Conservation (phyloP, 2,797 vertebrate species). For the Microctenopoma lineatum region DNA sequence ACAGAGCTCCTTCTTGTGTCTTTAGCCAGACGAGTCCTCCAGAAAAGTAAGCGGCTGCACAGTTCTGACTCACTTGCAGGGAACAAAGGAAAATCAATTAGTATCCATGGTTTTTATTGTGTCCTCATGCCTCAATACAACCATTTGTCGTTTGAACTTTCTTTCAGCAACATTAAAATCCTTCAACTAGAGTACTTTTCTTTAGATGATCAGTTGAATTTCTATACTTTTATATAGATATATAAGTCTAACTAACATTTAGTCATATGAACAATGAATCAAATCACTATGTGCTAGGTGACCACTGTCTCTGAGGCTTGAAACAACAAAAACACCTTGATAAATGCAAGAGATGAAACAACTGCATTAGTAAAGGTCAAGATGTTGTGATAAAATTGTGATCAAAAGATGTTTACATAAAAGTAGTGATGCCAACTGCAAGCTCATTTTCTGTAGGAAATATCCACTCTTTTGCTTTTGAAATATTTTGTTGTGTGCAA, state of each 20-base stretch:
- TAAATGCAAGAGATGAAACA: not conserved
- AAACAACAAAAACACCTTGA: not conserved
- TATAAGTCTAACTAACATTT: not conserved
- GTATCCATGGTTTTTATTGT: conserved; percentile 9
- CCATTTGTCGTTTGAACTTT: conserved; percentile 15
- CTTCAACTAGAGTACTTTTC: not conserved
- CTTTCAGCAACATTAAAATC: conserved; percentile 12
- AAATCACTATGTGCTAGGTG: not conserved
- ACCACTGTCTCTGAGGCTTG: not conserved
- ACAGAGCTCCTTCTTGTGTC: conserved; percentile 24
- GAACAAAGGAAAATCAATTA: conserved; percentile 48
- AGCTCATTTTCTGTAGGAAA: not conserved
- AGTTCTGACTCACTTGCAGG: conserved; percentile 8
- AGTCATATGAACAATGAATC: not conserved
- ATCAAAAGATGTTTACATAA: not conserved
- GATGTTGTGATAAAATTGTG: too few species aligned
- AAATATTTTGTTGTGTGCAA: too few species aligned
- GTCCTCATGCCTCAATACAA: not conserved
- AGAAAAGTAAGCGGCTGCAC: conserved; percentile 11
- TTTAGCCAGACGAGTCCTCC: conserved; percentile 1
- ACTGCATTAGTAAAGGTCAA: not conserved
- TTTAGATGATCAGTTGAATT: not conserved
- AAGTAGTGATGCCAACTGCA: not conserved
- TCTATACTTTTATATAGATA: not conserved
- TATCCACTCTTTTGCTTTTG: too few species aligned